These are phyloP conservation scores for Bubo bubo DNA, from an alignment of 2,113 vertebrate genomes.

Conservation along the genomic window DNA sequence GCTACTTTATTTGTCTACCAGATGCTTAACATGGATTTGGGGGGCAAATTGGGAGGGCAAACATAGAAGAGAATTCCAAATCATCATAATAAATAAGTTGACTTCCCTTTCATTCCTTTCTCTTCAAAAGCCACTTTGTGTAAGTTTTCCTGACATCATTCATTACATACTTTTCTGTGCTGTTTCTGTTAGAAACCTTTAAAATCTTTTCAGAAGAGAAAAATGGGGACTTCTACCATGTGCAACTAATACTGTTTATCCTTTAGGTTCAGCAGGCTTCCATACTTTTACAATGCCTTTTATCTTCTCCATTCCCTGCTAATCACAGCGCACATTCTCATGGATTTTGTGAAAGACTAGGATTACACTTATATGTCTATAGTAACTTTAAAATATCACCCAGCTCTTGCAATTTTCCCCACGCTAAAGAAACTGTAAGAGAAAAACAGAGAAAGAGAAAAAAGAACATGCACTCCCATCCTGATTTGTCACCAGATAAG, in stretches of 20 bases:
- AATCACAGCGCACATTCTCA: background rate
- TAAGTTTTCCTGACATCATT: background rate
- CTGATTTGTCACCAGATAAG: conserved; percentile 7
- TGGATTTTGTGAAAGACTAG: background rate
- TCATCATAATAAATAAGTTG: background rate
- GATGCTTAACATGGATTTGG: background rate
- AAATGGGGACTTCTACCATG: background rate
- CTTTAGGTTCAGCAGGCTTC: background rate
- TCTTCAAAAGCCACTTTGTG: background rate
- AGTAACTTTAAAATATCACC: background rate
- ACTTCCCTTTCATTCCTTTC: background rate
- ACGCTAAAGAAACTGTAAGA: background rate
- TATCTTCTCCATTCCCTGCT: background rate
- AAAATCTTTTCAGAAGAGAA: background rate
- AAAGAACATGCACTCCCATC: background rate
- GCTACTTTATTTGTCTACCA: background rate
- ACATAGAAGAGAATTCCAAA: background rate
- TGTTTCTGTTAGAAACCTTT: background rate
- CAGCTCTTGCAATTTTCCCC: background rate
- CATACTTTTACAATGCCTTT: background rate
- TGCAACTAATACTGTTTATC: background rate
- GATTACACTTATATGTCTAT: background rate
- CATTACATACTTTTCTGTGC: background rate
- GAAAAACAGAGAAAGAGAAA: background rate
- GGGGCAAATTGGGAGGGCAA: background rate